These are phyloP conservation scores for Manis crassicaudata DNA, from an alignment of 2,797 vertebrate species.

Conservation along the genomic window DNA sequence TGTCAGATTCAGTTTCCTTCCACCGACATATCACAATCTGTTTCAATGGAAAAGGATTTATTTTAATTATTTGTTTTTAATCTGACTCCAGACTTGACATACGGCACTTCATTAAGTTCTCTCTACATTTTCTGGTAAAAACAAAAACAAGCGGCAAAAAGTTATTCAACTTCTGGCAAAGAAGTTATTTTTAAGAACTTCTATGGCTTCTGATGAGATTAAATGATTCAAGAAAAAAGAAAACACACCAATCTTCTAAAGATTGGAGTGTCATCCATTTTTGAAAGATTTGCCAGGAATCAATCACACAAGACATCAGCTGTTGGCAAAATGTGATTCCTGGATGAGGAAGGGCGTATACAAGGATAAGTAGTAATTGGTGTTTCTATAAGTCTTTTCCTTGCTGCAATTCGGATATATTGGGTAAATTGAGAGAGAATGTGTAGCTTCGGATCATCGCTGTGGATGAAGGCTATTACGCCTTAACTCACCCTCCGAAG, in stretches of 20 bases:
- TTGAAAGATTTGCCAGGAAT: slow-evolving; percentile 28
- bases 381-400: background rate
- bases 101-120: slow-evolving; percentile 81
- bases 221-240: slow-evolving; percentile 17
- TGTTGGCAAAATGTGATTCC: background rate
- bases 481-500: background rate
- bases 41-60: slow-evolving; percentile 80
- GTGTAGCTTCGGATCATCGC: too few relatives aligned
- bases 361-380: background rate
- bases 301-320: background rate
- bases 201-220: slow-evolving; percentile 54
- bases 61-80: slow-evolving; percentile 86
- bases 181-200: slow-evolving; percentile 73
- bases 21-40: slow-evolving; percentile 80
- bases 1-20: slow-evolving; percentile 79
- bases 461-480: background rate
- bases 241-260: background rate
- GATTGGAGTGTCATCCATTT: background rate
- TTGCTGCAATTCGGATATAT: background rate
- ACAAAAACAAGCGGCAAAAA: slow-evolving; percentile 75
- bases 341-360: background rate
- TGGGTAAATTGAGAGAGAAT: background rate
- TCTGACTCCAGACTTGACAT: slow-evolving; percentile 83
- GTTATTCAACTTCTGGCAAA: slow-evolving; percentile 69
- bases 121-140: slow-evolving; percentile 79